A percentile compares a stretch with the other conserved stretches of the same genome.
phyloP scores from a whole-genome alignment of 2,797 vertebrate genomes.

The Eurystomus glaucurus region DNA sequence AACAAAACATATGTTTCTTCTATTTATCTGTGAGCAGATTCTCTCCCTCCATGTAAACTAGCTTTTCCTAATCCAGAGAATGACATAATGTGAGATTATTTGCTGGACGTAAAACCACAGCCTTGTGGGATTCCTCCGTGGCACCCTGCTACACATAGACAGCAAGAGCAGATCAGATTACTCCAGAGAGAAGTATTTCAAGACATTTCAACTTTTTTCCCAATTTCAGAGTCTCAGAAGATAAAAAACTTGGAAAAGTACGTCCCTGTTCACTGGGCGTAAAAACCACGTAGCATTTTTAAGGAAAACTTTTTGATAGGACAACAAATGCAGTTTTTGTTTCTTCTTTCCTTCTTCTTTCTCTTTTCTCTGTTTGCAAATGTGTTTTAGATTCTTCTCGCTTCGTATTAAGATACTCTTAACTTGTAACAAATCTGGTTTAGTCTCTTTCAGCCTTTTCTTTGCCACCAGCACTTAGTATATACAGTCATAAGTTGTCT shows the following conservation, averaged over 20 bases:
- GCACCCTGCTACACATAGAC: background rate
- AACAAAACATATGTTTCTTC: background rate
- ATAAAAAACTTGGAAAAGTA: background rate
- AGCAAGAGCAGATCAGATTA: background rate
- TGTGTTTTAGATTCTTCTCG: background rate
- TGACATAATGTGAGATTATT: background rate
- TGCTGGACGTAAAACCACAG: background rate
- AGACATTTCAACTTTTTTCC: background rate
- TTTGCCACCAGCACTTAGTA: background rate
- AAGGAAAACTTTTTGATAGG: background rate
- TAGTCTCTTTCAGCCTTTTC: background rate
- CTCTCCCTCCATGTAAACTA: background rate
- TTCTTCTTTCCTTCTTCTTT: background rate
- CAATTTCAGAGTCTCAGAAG: background rate
- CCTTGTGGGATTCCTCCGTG: background rate
- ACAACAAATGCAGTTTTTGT: background rate
- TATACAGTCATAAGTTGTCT: background rate
- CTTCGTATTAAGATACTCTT: background rate
- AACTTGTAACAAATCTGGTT: background rate
- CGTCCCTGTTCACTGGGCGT: background rate
- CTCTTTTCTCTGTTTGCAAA: background rate
- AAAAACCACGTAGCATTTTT: background rate
- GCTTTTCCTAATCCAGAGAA: conserved; percentile 21
- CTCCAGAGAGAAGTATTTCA: background rate
- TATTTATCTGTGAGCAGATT: background rate